Evolutionary conservation across 2,797 vertebrate genomes (phyloP), one percentile per base, ranked within the genome.

Genomic region (Parauchenoglanis ngamensis): DNA sequence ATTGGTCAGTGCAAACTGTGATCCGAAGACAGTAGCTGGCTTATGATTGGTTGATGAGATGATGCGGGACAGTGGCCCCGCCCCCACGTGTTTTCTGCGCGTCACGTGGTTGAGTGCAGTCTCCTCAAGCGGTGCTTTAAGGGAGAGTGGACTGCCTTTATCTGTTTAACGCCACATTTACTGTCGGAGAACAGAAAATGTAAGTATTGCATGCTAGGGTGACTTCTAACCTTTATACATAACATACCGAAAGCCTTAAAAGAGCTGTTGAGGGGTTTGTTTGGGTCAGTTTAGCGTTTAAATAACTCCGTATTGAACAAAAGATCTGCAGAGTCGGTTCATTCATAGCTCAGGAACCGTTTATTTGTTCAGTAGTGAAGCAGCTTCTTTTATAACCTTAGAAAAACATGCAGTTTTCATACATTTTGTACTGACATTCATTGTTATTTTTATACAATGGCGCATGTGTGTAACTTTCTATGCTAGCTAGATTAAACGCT

Each of bases 51-150:
- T 54, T 67, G 4, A 52, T 35, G 46, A 31, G 31, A 28, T 28
- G 0, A n/a, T 0, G n/a, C 2, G 11, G 0, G 8, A 0, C n/a
- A 1, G 17, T 3, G 40, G 68, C 3, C 11, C 54, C 85, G n/a
- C 85, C 85, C 46, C 40, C 44, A 35, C 31, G 6, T 7, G 4
- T 1, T 49, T 31, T 49, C 40, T 17, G 0, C 40, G 2, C 5
- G 54, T 73, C 77, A 44, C 67, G n/a, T 57, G 35, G 25, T 21
- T 12, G 35, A 57, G 54, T 28, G 54, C 25, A 1, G 25, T 46
- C 56, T 73, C 23, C 56, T 61, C 56, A 65, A 28, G 63, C 21
- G 76, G 61, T 86, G 46, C n/a, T 17, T 68, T 11, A 0, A 46
- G 31, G 17, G 21, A n/a, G 56, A 61, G 40, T 28, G 54, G 12